A percentile compares a stretch with the other conserved stretches of the same genome.
Conservation (phyloP, 1,140 invertebrate genomes). For the Sipha flava region DNA sequence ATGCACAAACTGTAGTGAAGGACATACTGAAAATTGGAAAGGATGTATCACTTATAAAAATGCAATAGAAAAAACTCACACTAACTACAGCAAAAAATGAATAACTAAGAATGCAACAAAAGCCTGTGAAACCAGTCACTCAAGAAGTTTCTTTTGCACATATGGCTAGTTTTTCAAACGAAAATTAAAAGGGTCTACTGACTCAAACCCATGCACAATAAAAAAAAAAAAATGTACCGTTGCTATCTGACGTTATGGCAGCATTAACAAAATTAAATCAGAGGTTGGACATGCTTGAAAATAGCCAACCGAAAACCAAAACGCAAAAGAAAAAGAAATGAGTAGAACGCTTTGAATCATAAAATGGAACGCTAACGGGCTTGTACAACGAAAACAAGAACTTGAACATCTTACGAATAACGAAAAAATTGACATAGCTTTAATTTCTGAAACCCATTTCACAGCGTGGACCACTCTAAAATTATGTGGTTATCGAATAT, state of each 20-base stretch:
- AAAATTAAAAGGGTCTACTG: not conserved
- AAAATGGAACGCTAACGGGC: not conserved
- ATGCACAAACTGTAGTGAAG: not conserved
- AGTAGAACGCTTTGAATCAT: not conserved
- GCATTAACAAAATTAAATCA: not conserved
- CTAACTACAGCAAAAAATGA: not conserved
- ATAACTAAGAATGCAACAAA: not conserved
- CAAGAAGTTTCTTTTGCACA: not conserved
- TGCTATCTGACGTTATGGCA: not conserved
- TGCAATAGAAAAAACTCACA: not conserved
- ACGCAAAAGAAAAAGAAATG: not conserved
- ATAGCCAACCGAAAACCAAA: not conserved
- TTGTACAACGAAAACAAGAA: not conserved
- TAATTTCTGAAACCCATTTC: not conserved
- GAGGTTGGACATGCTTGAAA: not conserved
- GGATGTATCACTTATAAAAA: not conserved
- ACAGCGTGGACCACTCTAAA: too few species aligned
- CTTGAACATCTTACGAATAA: not conserved
- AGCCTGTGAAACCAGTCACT: not conserved
- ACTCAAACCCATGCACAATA: not conserved
- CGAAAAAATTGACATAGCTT: not conserved
- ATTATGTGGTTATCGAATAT: too few species aligned
- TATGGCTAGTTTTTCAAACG: not conserved
- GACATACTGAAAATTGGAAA: not conserved
- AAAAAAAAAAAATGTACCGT: not conserved